Base-by-base conservation (phyloP, 1,140 invertebrate species). In the Theocolax elegans region DNA sequence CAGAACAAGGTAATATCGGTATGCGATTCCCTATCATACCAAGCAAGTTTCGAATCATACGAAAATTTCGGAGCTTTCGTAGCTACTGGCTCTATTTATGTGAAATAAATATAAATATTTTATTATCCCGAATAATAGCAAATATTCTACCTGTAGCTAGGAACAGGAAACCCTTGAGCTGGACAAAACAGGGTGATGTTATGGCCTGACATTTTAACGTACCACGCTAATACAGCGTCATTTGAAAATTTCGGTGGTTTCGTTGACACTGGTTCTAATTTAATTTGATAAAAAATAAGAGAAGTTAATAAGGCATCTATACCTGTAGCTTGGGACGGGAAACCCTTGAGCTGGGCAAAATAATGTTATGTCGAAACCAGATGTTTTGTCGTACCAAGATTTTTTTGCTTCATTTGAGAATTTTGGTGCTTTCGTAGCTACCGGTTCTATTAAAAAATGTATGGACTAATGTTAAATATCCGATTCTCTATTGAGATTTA, bases 381-480 rank as follows among this genome's bases (percentile, higher is more conserved):
- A 78, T 27, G 73, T 63, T 71, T 80, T 79, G 59, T 82, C 68
- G 78, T 89, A 90, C 71, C 87, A 89, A 76, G 87, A 88, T 86
- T 87, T 89, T 79, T 88, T 88, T 80, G 90, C 91, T 70, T 88
- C 90, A 72, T 90, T 90, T 48, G 91, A 91, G 80, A 95, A 89
- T 83, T 92, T 92, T 29, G 93, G 93, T 48, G 90, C 88, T 67
- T 92, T 92, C 76, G 90, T 90, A 80, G 91, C 90, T 73, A 94
- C 88, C 23, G 93, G 93, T 76, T 94, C 93, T 94, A 84, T 69
- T 83, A 29, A 29, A 38, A 40, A 58, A 64, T 53, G 58, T 58
- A 21, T 49, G n/a, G n/a, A 31, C 12, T 35, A 59, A 51, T 12
- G 3, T 63, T 62, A 38, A 25, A 19, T 35, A 6, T 35, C 4